These are phyloP conservation scores for Drosophila subpulchrella DNA, from an alignment of 1,140 invertebrate genomes.

Conservation along the genomic window DNA sequence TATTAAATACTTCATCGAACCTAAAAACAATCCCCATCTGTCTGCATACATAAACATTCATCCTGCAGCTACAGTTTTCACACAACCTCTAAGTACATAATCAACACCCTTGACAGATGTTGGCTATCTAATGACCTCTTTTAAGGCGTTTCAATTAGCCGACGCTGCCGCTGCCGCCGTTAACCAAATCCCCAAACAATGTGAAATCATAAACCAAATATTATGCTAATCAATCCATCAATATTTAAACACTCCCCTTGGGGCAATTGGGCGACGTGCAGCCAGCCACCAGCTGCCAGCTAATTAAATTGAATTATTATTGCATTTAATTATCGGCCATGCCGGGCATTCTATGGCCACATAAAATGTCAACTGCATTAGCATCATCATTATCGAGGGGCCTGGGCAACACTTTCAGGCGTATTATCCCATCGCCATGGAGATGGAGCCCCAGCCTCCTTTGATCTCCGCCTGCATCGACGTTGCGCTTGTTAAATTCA, in stretches of 20 bases:
- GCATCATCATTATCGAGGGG: conserved; percentile 68
- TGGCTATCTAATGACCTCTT: conserved; percentile 11
- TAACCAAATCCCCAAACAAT: conserved; percentile 39
- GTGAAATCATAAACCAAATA: conserved; percentile 58
- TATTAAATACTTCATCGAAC: not conserved
- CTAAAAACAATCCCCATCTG: not conserved
- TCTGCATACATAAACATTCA: not conserved
- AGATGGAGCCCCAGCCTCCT: conserved; percentile 39
- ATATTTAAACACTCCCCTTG: conserved; percentile 52
- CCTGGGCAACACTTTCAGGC: conserved; percentile 53
- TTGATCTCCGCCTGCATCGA: conserved; percentile 59
- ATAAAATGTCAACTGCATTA: conserved; percentile 80
- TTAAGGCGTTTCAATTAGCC: conserved; percentile 34
- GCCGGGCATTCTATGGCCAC: conserved; percentile 55
- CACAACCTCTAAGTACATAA: conserved; percentile 5
- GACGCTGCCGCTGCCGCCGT: not conserved
- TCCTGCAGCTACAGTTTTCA: not conserved
- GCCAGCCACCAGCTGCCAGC: conserved; percentile 52
- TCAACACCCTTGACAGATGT: conserved; percentile 20
- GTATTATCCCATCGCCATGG: not conserved
- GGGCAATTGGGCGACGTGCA: conserved; percentile 14
- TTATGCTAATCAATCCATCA: conserved; percentile 67
- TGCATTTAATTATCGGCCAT: conserved; percentile 64
- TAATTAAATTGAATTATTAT: conserved; percentile 79
- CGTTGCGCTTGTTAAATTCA: conserved; percentile 75